Evolutionary conservation across 2,797 vertebrate species (phyloP).

Genomic region (Siniperca scherzeri): DNA sequence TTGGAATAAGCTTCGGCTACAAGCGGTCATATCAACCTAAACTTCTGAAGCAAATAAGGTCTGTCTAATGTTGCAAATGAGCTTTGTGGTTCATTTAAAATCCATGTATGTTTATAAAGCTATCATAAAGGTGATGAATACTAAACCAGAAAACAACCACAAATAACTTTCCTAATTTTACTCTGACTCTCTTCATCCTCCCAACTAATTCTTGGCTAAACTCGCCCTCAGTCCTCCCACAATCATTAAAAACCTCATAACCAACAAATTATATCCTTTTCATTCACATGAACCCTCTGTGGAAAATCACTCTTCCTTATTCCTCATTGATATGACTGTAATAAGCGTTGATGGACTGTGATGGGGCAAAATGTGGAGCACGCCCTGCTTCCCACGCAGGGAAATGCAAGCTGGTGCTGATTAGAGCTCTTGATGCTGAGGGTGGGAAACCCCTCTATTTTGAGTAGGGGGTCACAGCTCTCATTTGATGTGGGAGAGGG

Average conservation of each 20-base stretch:
- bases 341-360: conserved; percentile 64
- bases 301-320: conserved; percentile 39
- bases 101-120: background rate
- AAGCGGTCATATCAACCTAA: conserved; percentile 34
- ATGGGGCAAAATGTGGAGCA: conserved; percentile 39
- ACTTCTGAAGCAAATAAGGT: conserved; percentile 34
- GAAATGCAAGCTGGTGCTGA: conserved; percentile 77
- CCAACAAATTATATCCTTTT: conserved; percentile 55
- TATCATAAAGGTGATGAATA: background rate
- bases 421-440: conserved; percentile 70
- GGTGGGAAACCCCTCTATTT: conserved; percentile 65
- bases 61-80: conserved; percentile 37
- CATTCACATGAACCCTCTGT: conserved; percentile 44
- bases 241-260: conserved; percentile 63
- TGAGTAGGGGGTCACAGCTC: conserved; percentile 8
- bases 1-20: conserved; percentile 51
- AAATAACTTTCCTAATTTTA: conserved; percentile 20
- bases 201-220: conserved; percentile 13
- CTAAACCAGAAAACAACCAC: conserved; percentile 1
- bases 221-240: conserved; percentile 32
- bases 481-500: background rate
- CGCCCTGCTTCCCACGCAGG: conserved; percentile 61
- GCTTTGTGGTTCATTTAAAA: conserved; percentile 25
- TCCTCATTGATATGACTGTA: conserved; percentile 48
- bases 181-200: background rate